Conservation (phyloP, 2,888 invertebrate genomes). For the Synergus itoensis region DNA sequence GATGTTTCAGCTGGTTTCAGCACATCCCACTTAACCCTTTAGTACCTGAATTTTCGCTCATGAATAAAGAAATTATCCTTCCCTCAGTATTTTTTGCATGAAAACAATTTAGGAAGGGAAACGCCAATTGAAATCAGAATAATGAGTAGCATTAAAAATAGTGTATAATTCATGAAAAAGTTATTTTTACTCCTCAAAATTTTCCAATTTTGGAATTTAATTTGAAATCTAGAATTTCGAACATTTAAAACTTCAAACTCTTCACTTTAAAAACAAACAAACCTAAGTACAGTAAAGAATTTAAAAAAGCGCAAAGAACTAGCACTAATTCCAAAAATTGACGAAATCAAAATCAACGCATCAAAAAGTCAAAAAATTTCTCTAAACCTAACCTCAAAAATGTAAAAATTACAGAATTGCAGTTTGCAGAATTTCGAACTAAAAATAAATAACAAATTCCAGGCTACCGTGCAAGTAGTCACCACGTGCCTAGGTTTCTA, state of each 20-base stretch:
- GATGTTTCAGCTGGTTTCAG: conserved; percentile 6
- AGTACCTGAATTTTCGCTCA: neutral
- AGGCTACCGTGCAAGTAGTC: neutral
- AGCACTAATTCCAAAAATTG: neutral
- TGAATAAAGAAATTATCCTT: conserved; percentile 1
- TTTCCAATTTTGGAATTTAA: too few species aligned
- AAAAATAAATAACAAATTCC: neutral
- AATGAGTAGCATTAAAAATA: too few species aligned
- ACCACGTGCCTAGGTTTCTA: conserved; percentile 11
- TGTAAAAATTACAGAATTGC: neutral
- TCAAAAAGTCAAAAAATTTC: neutral
- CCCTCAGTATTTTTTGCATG: neutral
- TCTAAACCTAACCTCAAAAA: neutral
- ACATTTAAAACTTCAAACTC: too few species aligned
- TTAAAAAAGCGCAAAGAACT: neutral
- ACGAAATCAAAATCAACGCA: neutral
- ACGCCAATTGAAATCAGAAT: neutral
- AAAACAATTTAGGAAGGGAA: neutral
- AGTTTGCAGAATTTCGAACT: neutral
- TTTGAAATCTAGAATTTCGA: too few species aligned
- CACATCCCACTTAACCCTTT: neutral
- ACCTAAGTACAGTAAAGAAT: neutral
- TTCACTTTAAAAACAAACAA: neutral
- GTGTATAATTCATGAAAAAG: too few species aligned
- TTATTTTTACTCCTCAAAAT: too few species aligned